Conservation (phyloP, 2,797 vertebrate species). For the Otolemur crassicaudatus region DNA sequence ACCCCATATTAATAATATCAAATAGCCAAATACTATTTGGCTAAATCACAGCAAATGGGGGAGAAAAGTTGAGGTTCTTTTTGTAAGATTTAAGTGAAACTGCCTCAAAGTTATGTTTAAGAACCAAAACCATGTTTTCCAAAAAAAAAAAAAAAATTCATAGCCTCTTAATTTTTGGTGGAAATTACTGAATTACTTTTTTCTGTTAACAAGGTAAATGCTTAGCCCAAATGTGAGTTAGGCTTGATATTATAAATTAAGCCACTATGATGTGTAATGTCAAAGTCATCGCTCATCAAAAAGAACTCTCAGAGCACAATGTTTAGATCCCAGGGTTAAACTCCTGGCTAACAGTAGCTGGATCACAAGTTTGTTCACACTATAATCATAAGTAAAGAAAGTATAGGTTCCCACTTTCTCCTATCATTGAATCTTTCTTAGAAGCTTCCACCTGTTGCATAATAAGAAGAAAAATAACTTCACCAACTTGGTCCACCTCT, state of each 20-base stretch:
- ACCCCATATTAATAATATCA: background rate
- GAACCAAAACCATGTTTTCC: background rate
- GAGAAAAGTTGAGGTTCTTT: background rate
- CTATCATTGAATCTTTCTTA: background rate
- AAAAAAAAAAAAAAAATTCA: background rate
- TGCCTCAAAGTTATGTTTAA: background rate
- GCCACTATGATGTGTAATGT: background rate
- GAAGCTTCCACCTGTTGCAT: background rate
- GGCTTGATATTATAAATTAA: background rate
- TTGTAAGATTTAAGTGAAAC: background rate
- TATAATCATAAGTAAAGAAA: background rate
- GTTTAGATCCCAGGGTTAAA: background rate
- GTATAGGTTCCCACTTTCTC: background rate
- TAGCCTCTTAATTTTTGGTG: background rate
- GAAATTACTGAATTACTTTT: background rate
- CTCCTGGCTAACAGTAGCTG: background rate
- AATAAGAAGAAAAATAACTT: background rate
- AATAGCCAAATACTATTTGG: background rate
- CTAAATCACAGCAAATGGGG: background rate
- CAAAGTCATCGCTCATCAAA: background rate
- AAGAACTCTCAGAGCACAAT: background rate
- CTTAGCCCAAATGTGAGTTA: background rate
- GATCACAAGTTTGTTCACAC: background rate
- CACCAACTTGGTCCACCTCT: background rate
- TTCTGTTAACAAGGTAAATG: background rate